phyloP scores from a whole-genome alignment of 2,113 vertebrate species.

The Nerophis ophidion region DNA sequence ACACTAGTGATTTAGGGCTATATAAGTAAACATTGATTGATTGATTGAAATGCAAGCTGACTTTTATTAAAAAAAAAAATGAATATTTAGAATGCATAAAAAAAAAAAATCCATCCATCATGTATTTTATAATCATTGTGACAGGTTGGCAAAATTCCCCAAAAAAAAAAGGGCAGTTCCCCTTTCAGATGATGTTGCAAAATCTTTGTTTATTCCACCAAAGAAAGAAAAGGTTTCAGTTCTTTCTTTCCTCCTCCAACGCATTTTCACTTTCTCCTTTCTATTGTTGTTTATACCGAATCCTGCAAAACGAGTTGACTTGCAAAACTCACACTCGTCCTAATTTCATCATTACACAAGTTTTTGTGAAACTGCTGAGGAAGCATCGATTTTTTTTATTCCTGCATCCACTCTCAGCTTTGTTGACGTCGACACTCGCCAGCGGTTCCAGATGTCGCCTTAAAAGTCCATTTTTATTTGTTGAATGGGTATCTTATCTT shows the following conservation, averaged over 20 bases:
- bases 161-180: no score
- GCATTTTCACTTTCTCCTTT: constrained; percentile 4
- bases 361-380: neutral
- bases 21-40: no score
- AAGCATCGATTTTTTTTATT: neutral
- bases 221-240: constrained; percentile 40
- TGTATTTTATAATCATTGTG: no score
- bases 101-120: no score
- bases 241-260: neutral
- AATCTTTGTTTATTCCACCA: constrained; percentile 48
- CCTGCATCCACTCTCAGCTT: neutral
- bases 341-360: neutral
- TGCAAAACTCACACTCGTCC: neutral
- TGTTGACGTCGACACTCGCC: neutral
- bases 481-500: no score
- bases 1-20: no score
- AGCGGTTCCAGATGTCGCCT: neutral
- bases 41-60: no score
- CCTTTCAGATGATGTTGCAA: constrained; percentile 19
- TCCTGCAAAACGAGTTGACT: neutral
- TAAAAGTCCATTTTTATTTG: no score
- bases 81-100: no score
- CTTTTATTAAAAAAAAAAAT: no score
- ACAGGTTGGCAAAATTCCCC: no score
- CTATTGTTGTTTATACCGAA: neutral